Evolutionary conservation across 2,113 vertebrate species (phyloP), one percentile per base, ranked within the genome.

Genomic region (Oncorhynchus gorbuscha): DNA sequence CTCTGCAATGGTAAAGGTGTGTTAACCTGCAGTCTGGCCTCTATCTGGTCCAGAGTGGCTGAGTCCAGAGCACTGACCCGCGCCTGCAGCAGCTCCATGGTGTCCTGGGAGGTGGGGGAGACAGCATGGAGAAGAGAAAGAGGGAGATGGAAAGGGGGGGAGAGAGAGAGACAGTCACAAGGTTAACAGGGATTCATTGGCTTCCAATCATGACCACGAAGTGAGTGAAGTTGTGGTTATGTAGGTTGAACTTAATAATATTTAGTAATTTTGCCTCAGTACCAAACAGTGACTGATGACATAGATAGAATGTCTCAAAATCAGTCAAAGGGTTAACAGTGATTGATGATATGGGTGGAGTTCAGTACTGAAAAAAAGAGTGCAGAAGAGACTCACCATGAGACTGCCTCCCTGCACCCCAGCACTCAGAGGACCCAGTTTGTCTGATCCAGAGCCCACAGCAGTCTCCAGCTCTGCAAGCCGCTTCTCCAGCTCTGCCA

Each of bases 11-110:
- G 39, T 3, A 45, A 11, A 12, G 8, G 12, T 70, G 35, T 70
- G 48, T 71, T 90, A 98, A 98, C 97, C 96, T 98, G 96, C 83
- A 98, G 92, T 75, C 96, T 93, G 78, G 96, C 96, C 76, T 97
- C 97, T 84, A 98, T 96, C 87, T 98, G 97, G 89, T 99, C 97
- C 89, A 99, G 89, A 86, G 95, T 94, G 9, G 94, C 91, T 28
- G 96, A 89, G 16, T 99, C 96, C 89, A 99, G 91, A 20, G 96
- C 89, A 5, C 90, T 95, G 85, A 99, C 97, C 75, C 97, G 94
- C 9, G 95, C 96, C 86, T 99, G 96, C 77, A 98, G 87, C 26
- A 98, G 90, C 84, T 98, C 96, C 78, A 99, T 92, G 0, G 95
- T 96, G 67, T 96, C 95, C 97, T 99, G 51, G 51, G 5, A 1